These are phyloP conservation scores for Lophochroa leadbeateri DNA, from an alignment of 2,113 vertebrate genomes.

Conservation along the genomic window DNA sequence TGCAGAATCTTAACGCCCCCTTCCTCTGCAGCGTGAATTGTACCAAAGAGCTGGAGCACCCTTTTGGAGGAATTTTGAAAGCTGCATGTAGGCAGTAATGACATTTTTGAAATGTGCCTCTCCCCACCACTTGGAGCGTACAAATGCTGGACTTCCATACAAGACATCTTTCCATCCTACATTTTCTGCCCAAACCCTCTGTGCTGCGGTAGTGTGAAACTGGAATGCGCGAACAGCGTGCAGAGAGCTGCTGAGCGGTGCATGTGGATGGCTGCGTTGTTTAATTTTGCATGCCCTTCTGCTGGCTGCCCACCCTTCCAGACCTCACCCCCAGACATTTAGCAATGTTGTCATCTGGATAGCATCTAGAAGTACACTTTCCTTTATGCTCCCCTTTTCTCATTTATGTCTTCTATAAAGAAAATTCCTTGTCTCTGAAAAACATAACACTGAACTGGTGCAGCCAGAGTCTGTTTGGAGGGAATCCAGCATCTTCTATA, in stretches of 20 bases:
- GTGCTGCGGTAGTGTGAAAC: rapidly evolving
- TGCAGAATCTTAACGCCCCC: neutral
- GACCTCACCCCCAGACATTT: neutral
- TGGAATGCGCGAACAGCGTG: rapidly evolving
- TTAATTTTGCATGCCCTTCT: neutral
- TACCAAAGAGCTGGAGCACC: neutral
- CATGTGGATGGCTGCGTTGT: rapidly evolving
- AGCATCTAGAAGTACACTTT: neutral
- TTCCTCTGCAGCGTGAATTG: neutral
- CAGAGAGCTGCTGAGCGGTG: neutral
- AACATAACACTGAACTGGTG: neutral
- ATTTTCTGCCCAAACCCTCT: neutral
- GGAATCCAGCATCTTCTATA: slow-evolving; percentile 60
- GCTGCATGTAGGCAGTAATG: neutral
- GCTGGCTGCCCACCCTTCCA: neutral
- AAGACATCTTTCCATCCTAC: neutral
- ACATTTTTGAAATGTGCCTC: neutral
- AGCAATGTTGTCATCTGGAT: neutral
- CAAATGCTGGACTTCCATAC: neutral
- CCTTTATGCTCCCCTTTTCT: neutral
- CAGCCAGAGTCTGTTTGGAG: slow-evolving; percentile 44
- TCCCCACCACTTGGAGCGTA: neutral
- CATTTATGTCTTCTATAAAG: neutral
- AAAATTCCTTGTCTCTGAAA: neutral
- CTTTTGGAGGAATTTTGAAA: neutral